Evolutionary conservation across 1,140 invertebrate species (phyloP).

Genomic region (Tachypleus tridentatus): DNA sequence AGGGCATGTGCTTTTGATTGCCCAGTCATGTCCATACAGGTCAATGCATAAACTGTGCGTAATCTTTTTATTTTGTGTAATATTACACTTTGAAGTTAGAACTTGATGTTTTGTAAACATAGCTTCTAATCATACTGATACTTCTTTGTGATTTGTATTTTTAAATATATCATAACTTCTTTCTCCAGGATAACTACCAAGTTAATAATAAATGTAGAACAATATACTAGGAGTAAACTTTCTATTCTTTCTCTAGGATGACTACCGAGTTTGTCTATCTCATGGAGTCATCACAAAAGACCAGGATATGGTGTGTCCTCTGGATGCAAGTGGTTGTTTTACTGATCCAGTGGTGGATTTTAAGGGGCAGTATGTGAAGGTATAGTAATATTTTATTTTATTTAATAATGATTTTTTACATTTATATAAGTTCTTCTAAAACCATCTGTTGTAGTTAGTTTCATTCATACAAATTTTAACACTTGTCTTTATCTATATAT

Average conservation of each 20-base stretch:
- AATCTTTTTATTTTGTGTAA: too few species aligned
- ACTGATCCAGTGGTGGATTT: slow-evolving; percentile 77
- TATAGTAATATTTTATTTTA: slow-evolving; percentile 32
- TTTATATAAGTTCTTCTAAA: too few species aligned
- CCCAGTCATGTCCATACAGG: too few species aligned
- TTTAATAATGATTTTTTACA: too few species aligned
- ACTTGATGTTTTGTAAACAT: too few species aligned
- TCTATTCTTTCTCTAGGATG: slow-evolving; percentile 44
- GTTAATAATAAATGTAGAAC: slow-evolving; percentile 1
- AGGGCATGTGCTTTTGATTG: too few species aligned
- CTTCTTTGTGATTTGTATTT: not conserved
- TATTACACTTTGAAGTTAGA: too few species aligned
- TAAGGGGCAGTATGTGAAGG: slow-evolving; percentile 82
- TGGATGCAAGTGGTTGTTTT: slow-evolving; percentile 85
- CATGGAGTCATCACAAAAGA: slow-evolving; percentile 71
- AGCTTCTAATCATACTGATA: not conserved
- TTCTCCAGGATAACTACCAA: not conserved
- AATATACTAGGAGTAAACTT: slow-evolving; percentile 3
- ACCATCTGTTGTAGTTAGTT: too few species aligned
- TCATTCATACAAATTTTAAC: too few species aligned
- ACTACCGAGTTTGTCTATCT: slow-evolving; percentile 73
- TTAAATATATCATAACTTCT: slow-evolving; percentile 3
- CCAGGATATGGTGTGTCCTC: slow-evolving; percentile 80
- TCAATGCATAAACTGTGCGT: too few species aligned
- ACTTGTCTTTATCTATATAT: too few species aligned